Base-by-base conservation (phyloP, 2,888 invertebrate genomes). In the Mallateleia sp. region DNA sequence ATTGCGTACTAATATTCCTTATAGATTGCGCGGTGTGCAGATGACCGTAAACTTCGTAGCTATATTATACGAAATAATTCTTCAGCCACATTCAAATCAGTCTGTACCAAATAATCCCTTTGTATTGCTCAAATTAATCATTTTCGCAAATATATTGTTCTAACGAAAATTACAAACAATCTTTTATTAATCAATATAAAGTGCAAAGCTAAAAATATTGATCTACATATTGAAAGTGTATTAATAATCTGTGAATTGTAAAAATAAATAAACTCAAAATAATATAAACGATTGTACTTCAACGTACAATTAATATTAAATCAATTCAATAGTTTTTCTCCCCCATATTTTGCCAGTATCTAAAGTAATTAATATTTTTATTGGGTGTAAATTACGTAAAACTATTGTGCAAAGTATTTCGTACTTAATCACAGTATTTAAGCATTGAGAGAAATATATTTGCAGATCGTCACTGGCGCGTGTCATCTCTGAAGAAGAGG, bases 1-100 rank as follows among this genome's bases (percentile, higher is more conserved):
- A 90, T 89, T 87, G 87, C 85, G 92, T 89, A 90, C 87, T 88
- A 91, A 85, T 85, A 86, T 85, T 60, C 84, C 82, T 83, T 66
- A 72, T 66, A 87, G 91, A 93, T 92, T 93, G 92, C 90, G 84
- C 88, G 87, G 67, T 91, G 93, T 90, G 91, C 92, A 89, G 88
- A 90, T 91, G 84, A 88, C 89, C 92, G 90, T 91, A 52, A 91
- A 88, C 83, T 66, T 83, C 62, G 74, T 86, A 85, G 85, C 52
- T 24, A 64, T 25, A 72, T 74, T 72, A 54, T 38, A 74, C 42
- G 52, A 71, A 78, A 60, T 60, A 72, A 77, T 78, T 58, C 42
- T 77, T 66, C 47, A 18, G 60, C 11, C 34, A 47, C n/a, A 62
- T 32, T 50, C 22, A 50, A 64, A 71, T 38, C 54, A 47, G 6